Base-by-base conservation (phyloP, 2,888 invertebrate genomes). In the Pyrrhia umbra region DNA sequence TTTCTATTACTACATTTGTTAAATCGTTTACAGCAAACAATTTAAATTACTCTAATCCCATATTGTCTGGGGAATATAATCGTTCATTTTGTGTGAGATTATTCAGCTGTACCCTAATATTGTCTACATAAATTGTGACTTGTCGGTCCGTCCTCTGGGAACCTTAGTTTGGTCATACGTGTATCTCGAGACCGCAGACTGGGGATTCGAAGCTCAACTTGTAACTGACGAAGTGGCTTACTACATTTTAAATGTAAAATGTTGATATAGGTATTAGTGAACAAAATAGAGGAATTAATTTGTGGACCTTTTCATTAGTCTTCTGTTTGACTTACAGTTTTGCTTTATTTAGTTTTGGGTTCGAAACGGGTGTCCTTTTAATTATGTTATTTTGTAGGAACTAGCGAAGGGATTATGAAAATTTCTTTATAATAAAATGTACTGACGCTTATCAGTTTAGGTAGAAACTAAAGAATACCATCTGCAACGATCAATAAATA, bases 71-170 rank as follows among this genome's bases (percentile, higher is more conserved):
- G 46, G 77, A 65, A 77, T 62, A 67, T 60, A 74, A 77, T 68
- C 59, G 75, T 60, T 60, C 59, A 62, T 61, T 61, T 77, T 54
- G 49, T 68, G 78, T 58, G 55, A 73, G 56, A 74, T 77, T 80
- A 77, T 68, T 80, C 81, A 80, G 51, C 64, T 68, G 80, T 73
- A 60, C 56, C 64, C 58, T 72, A 78, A 80, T 68, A 62, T 78
- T 77, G 74, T 77, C 69, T 74, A 77, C 77, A 77, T 77, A 77
- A 73, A 77, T 77, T 77, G 77, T 77, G 77, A 72, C 78, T 75
- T 57, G 67, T 52, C 67, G 21, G 57, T 43, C 13, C 40, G 58
- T 76, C 75, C 81, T 40, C 8, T 10, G 75, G 62, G 81, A 23
- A 46, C 47, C 55, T 46, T 63, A 68, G 60, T 63, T 80, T 61